Percentiles rank a stretch among this genome's conserved stretches.
Conservation (phyloP, 2,113 vertebrate genomes). For the Arothron firmamentum region DNA sequence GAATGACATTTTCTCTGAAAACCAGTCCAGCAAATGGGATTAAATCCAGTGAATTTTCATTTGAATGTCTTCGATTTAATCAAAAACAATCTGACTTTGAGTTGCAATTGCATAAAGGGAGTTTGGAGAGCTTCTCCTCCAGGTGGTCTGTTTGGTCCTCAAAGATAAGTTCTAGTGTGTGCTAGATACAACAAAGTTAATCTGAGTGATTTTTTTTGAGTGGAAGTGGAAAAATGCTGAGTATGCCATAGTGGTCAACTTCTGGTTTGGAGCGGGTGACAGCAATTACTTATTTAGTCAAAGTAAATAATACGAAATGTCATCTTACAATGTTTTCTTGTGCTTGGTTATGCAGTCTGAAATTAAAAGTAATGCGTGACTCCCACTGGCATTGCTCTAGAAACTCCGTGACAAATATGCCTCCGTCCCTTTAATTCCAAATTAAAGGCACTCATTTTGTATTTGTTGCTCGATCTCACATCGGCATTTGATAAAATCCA, state of each 20-base stretch:
- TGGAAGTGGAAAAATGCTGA: not conserved
- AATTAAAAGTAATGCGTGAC: not conserved
- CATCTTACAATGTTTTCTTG: not conserved
- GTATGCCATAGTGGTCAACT: not conserved
- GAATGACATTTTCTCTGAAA: conserved; percentile 7
- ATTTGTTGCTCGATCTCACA: no score
- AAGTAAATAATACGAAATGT: not conserved
- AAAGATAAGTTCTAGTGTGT: conserved; percentile 5
- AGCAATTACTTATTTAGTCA: conserved; percentile 2
- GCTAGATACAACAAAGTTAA: not conserved
- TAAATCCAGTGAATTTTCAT: not conserved
- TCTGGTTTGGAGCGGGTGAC: not conserved
- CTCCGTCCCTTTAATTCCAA: no score
- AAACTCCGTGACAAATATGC: no score
- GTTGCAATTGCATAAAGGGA: no score
- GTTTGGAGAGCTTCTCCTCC: not conserved
- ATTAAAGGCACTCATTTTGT: no score
- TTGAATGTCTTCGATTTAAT: not conserved
- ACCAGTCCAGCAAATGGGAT: not conserved
- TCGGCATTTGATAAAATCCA: no score
- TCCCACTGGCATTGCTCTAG: no score
- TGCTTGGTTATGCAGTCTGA: not conserved
- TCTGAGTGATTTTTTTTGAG: not conserved
- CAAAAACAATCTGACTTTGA: not conserved
- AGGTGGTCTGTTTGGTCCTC: conserved; percentile 4